Percentiles rank a stretch among this genome's conserved stretches.
phyloP scores from a whole-genome alignment of 2,113 vertebrate species.

The Phylloscopus trochilus region DNA sequence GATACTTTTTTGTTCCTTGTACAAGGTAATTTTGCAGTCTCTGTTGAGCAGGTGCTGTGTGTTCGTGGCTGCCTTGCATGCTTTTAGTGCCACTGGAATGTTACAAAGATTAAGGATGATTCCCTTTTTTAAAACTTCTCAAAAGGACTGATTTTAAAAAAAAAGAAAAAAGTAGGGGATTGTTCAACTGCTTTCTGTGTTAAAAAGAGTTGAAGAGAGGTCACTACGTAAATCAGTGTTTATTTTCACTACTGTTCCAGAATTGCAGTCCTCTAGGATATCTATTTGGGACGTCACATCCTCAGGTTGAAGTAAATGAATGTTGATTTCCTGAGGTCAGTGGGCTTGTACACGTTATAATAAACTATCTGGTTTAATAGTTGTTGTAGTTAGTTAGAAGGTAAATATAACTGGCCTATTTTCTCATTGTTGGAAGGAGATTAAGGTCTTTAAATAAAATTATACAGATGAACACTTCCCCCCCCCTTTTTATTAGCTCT shows the following conservation, averaged over 20 bases:
- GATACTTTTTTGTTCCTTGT: not conserved
- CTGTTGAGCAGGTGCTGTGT: not conserved
- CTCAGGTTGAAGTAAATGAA: not conserved
- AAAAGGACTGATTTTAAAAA: not conserved
- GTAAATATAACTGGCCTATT: not conserved
- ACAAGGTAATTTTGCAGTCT: not conserved
- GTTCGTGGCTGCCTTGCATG: not conserved
- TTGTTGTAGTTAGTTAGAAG: not conserved
- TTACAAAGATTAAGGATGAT: not conserved
- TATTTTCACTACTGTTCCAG: not conserved
- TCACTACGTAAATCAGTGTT: not conserved
- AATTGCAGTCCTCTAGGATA: not conserved
- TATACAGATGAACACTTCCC: not conserved
- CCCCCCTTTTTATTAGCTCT: not conserved
- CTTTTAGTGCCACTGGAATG: not conserved
- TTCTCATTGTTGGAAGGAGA: not conserved
- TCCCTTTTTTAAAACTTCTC: not conserved
- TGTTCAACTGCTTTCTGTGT: not conserved
- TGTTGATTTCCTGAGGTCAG: not conserved
- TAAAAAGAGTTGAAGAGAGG: not conserved
- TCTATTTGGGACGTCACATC: not conserved
- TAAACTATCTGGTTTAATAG: not conserved
- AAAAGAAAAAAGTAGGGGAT: accelerated
- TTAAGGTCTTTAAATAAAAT: not conserved
- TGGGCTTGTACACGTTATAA: not conserved